These are phyloP conservation scores for Caenorhabditis tropicalis DNA, from an alignment of 1,140 invertebrate genomes.

Conservation along the genomic window DNA sequence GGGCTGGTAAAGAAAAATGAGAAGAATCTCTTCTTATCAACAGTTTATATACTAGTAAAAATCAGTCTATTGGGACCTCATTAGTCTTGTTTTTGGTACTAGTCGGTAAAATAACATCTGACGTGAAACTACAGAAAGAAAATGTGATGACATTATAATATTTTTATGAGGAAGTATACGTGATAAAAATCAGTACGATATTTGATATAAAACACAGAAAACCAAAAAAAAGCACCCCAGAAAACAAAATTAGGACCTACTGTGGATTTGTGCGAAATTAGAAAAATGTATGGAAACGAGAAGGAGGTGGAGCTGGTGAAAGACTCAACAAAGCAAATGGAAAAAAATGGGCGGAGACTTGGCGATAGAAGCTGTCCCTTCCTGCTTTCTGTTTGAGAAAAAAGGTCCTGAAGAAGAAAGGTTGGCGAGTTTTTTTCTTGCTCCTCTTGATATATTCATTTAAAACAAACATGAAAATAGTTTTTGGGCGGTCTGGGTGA, in stretches of 20 bases:
- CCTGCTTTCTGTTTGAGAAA: background rate
- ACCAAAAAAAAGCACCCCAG: background rate
- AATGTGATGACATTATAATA: no score
- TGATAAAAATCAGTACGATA: no score
- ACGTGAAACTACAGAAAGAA: no score
- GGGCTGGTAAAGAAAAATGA: background rate
- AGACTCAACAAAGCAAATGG: background rate
- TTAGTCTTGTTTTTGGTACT: no score
- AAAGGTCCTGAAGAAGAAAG: background rate
- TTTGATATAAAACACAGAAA: background rate
- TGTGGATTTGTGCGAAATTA: conserved; percentile 35
- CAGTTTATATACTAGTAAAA: no score
- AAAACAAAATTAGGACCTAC: background rate
- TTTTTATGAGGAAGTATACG: no score
- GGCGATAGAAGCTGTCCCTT: background rate
- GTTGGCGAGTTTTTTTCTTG: background rate
- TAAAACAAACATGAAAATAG: background rate
- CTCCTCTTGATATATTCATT: background rate
- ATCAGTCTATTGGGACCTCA: no score
- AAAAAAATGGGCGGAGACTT: conserved; percentile 12
- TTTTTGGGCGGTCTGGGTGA: background rate
- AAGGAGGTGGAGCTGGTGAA: background rate
- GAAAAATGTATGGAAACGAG: conserved; percentile 9
- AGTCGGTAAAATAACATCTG: background rate
- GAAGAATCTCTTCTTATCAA: no score